These are phyloP conservation scores for Dryobota labecula DNA, from an alignment of 2,888 invertebrate species.

Conservation along the genomic window DNA sequence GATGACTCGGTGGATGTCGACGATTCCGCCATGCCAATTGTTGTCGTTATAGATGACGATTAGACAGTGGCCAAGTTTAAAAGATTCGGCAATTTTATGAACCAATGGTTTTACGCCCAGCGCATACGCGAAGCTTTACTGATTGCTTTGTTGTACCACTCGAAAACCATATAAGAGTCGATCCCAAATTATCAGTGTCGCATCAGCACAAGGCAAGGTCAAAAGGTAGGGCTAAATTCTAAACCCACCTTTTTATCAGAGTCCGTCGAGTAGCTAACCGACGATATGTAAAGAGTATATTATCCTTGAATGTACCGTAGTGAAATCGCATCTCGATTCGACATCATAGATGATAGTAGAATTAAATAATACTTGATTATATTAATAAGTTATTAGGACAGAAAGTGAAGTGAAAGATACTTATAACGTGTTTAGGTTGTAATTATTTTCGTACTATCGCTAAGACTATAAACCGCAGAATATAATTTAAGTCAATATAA, in stretches of 20 bases:
- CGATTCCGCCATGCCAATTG: constrained; percentile 24
- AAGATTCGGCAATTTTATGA: background rate
- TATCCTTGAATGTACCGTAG: constrained; percentile 15
- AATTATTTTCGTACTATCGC: constrained; percentile 15
- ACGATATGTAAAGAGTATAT: background rate
- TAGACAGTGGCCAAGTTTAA: constrained; percentile 9
- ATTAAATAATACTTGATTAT: constrained; percentile 14
- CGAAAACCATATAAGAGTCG: background rate
- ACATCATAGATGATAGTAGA: constrained; percentile 21
- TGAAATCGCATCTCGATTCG: constrained; percentile 13
- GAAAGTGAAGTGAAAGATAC: background rate
- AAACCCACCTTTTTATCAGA: background rate
- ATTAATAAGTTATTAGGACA: constrained; percentile 5
- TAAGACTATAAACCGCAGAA: background rate
- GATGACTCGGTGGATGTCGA: constrained; percentile 48
- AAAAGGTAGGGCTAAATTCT: background rate
- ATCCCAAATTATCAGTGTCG: background rate
- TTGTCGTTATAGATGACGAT: constrained; percentile 53
- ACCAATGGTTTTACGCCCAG: background rate
- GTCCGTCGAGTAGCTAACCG: background rate
- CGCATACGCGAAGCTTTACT: background rate
- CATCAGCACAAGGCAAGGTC: background rate
- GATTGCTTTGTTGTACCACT: background rate
- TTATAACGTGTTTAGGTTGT: constrained; percentile 16
- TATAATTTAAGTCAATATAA: constrained; percentile 14